Base-by-base conservation (phyloP, 2,888 invertebrate species). In the Cryptophagus acutangulus region DNA sequence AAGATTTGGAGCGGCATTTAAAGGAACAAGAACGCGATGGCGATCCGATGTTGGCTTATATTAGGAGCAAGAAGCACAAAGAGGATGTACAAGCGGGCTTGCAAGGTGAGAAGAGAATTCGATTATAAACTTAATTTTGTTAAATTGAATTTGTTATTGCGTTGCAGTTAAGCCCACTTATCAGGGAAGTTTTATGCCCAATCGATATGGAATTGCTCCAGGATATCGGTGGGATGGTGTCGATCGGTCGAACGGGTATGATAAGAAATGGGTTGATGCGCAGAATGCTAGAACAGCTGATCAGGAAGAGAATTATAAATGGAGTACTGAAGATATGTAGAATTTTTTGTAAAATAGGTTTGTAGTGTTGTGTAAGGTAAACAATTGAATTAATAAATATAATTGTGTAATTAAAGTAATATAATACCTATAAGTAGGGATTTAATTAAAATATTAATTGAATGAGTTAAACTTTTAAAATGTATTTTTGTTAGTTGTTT, bases 151-250 rank as follows among this genome's bases (percentile, higher is more conserved):
- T 36, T 16, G 34, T 25, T 30, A 45, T 29, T 39, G 18, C 2
- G 33, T 55, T 58, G 33, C 55, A 79, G 81, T 75, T 33, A 77
- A 77, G 61, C 88, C 86, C 1, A 70, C 70, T 5, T 99, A 93
- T 67, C 78, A 82, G 59, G 96, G 96, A 0, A 81, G 83, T 17
- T 89, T 78, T 55, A 85, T 88, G 38, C 93, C 94, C 9, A 99
- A 99, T 72, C 79, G 99, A 1, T 97, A 85, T 71, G 82, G 83
- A 43, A 89, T 99, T 38, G 72, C 78, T 5, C 99, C 99, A 0
- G 99, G 99, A 0, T 87, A 92, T 69, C 77, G 95, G 9, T 99
- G 99, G 99, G 99, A 99, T 65, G 99, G 99, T 0, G 96, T 99
- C 0, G 92, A 99, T 69, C 75, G 99, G 14, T 95, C 94, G 3